phyloP scores from a whole-genome alignment of 1,140 invertebrate species.

The Schlechtendalia chinensis region DNA sequence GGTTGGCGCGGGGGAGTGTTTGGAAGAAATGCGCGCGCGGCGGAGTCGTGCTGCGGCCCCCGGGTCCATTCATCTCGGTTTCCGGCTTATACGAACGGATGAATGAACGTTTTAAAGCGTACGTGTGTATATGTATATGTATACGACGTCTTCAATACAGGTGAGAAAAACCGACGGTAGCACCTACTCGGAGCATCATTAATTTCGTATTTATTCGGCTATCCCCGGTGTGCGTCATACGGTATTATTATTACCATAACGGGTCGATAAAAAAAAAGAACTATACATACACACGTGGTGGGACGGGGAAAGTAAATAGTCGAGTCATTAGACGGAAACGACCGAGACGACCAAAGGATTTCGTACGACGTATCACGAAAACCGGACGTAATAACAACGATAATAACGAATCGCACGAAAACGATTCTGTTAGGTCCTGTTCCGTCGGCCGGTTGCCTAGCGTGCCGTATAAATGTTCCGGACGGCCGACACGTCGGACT shows the following conservation, averaged over 20 bases:
- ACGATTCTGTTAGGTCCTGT: no score
- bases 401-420: no score
- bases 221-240: no score
- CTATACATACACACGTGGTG: not conserved
- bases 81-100: slow-evolving; percentile 50
- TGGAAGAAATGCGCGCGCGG: slow-evolving; percentile 44
- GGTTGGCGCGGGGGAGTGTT: slow-evolving; percentile 24
- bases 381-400: no score
- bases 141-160: slow-evolving; percentile 37
- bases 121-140: not conserved
- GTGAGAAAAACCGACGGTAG: slow-evolving; percentile 48
- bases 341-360: no score
- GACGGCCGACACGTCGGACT: no score
- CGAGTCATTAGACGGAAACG: slow-evolving; percentile 39
- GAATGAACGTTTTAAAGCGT: slow-evolving; percentile 45
- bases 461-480: no score
- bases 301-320: slow-evolving; percentile 33
- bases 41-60: slow-evolving; percentile 46
- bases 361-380: no score
- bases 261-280: slow-evolving; percentile 39
- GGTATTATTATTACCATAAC: slow-evolving; percentile 44
- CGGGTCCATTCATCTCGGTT: slow-evolving; percentile 45
- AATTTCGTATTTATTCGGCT: slow-evolving; percentile 48
- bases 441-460: no score
- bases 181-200: slow-evolving; percentile 45